phyloP scores from a whole-genome alignment of 2,113 vertebrate genomes.

The Tachycineta bicolor region DNA sequence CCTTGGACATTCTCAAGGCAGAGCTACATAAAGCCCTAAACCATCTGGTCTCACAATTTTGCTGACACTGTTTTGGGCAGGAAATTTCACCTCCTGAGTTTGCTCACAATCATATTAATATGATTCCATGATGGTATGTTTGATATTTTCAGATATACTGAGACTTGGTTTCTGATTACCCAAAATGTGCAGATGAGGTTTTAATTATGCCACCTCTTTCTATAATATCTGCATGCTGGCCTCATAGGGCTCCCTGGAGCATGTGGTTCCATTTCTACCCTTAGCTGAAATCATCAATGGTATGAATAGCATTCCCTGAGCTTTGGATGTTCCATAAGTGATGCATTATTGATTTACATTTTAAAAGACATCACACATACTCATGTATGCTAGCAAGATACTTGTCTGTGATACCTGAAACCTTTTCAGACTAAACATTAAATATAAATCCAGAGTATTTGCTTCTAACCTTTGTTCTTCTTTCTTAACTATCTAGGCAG shows the following conservation, averaged over 20 bases:
- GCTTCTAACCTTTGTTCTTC: neutral
- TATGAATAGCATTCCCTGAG: neutral
- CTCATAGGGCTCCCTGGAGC: neutral
- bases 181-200: neutral
- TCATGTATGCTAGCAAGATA: neutral
- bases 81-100: neutral
- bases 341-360: constrained; percentile 5
- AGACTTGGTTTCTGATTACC: neutral
- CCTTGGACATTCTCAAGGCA: neutral
- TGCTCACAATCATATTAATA: neutral
- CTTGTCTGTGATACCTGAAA: neutral
- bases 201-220: neutral
- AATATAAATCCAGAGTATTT: neutral
- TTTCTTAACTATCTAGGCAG: neutral
- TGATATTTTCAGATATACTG: neutral
- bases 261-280: neutral
- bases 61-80: neutral
- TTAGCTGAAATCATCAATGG: neutral
- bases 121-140: neutral
- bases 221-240: neutral
- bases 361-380: neutral
- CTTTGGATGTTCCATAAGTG: neutral
- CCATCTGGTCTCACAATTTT: neutral
- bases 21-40: neutral
- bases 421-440: neutral